These are phyloP conservation scores for Pterophyllum scalare DNA, from an alignment of 2,113 vertebrate species.

Conservation along the genomic window DNA sequence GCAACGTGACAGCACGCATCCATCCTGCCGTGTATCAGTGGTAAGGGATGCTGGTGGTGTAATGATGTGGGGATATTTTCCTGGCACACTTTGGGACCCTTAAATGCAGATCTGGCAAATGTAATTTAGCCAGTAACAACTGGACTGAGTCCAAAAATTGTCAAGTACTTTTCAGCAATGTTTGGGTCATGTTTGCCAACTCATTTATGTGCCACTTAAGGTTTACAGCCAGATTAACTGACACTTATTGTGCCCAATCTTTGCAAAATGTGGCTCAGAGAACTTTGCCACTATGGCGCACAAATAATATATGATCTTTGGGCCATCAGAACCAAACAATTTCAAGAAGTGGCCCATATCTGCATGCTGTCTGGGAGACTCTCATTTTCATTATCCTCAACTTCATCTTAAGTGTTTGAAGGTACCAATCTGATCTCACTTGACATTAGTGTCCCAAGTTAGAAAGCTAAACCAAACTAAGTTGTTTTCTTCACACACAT, in stretches of 20 bases:
- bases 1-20: background rate
- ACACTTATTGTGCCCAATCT: background rate
- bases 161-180: background rate
- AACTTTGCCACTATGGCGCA: background rate
- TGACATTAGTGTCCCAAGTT: background rate
- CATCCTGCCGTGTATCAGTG: background rate
- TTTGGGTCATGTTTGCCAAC: background rate
- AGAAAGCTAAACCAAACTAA: background rate
- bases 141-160: background rate
- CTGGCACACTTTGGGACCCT: background rate
- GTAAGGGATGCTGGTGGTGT: background rate
- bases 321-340: no score
- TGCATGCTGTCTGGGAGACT: background rate
- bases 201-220: background rate
- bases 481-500: no score
- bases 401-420: background rate
- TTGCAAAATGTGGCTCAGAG: background rate
- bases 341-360: background rate
- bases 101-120: background rate
- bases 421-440: background rate
- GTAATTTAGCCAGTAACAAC: background rate
- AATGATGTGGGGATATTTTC: background rate
- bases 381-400: background rate
- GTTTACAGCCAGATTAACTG: background rate
- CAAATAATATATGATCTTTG: background rate